Conservation (phyloP, 2,113 vertebrate genomes). For the Willisornis vidua region DNA sequence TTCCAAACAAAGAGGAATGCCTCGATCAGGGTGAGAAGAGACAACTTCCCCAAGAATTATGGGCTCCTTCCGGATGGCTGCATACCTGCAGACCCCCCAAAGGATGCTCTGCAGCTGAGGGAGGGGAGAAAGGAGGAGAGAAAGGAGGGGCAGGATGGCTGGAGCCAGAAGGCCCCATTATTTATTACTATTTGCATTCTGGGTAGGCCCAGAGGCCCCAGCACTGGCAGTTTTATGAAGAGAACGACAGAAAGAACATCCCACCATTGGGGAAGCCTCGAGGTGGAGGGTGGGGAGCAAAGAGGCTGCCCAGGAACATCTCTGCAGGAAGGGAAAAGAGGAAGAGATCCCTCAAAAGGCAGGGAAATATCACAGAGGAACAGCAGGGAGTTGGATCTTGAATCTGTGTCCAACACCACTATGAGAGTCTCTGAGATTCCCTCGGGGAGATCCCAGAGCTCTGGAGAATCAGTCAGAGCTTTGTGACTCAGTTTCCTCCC, state of each 20-base stretch:
- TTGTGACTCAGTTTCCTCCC: background rate
- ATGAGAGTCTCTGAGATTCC: background rate
- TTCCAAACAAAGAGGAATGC: background rate
- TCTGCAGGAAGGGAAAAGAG: too few species aligned
- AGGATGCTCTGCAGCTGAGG: background rate
- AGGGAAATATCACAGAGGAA: background rate
- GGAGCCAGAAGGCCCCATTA: background rate
- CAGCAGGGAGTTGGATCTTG: accelerated
- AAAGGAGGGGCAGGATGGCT: background rate
- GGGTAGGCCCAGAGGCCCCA: background rate
- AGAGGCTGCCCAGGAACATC: too few species aligned
- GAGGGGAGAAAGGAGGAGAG: background rate
- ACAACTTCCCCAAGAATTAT: background rate
- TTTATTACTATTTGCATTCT: conserved; percentile 3
- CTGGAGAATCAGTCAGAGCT: background rate
- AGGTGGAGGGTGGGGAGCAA: background rate
- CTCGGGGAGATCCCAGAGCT: background rate
- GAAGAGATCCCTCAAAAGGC: background rate
- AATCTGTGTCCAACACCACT: background rate
- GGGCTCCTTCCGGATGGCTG: background rate
- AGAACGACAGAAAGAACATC: background rate
- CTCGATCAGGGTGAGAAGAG: background rate
- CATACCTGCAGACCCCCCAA: conserved; percentile 5
- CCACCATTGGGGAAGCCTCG: background rate
- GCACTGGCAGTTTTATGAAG: background rate